Conservation (phyloP, 2,888 invertebrate genomes). For the Rhaphigaster nebulosa region DNA sequence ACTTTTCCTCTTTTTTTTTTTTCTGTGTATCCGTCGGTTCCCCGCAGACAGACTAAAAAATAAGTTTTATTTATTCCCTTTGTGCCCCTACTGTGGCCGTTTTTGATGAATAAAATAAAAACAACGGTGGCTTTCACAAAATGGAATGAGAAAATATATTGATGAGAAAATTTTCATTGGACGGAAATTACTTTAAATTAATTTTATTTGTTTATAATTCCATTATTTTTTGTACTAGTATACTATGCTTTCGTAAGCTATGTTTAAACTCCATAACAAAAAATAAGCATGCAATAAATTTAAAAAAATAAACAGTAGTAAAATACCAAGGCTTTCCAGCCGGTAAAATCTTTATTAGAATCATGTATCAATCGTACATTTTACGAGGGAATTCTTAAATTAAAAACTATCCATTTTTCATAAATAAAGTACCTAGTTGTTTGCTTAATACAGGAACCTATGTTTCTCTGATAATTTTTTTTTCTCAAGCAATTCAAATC, state of each 20-base stretch:
- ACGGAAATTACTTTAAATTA: not conserved
- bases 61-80: not conserved
- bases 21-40: not conserved
- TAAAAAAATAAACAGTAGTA: not conserved
- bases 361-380: no score
- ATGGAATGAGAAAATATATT: not conserved
- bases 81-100: not conserved
- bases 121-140: not conserved
- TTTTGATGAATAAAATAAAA: conserved; percentile 45
- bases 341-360: not conserved
- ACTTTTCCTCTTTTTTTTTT: not conserved
- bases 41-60: conserved; percentile 38
- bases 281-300: not conserved
- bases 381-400: not conserved
- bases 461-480: no score
- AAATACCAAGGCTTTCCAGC: not conserved
- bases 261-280: not conserved
- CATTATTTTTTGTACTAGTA: not conserved
- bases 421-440: no score
- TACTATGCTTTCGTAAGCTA: no score
- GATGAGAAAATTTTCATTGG: not conserved
- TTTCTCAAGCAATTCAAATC: not conserved
- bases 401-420: not conserved
- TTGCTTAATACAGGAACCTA: no score
- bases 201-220: not conserved